These are phyloP conservation scores for Eilema caniola DNA, from an alignment of 2,888 invertebrate genomes.

Conservation along the genomic window DNA sequence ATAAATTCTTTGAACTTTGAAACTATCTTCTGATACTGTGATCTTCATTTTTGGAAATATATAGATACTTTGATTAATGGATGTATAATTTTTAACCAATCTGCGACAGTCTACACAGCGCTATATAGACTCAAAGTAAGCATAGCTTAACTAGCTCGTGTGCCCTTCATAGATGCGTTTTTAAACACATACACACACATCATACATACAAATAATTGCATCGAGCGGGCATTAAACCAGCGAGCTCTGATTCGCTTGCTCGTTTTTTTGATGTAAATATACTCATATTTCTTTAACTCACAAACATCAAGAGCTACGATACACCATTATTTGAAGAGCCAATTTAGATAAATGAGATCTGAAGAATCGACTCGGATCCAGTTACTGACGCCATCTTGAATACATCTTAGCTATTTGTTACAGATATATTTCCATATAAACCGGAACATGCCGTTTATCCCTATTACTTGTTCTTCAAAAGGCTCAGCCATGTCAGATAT, in stretches of 20 bases:
- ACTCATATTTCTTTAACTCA: conserved; percentile 73
- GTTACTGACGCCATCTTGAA: conserved; percentile 41
- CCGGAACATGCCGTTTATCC: conserved; percentile 26
- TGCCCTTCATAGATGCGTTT: no score
- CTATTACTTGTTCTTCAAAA: conserved; percentile 22
- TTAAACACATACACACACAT: no score
- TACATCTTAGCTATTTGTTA: conserved; percentile 31
- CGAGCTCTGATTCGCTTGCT: background rate
- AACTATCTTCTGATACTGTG: background rate
- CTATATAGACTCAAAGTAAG: no score
- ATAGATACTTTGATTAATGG: no score
- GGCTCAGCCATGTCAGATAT: background rate
- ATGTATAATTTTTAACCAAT: no score
- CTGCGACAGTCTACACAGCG: no score
- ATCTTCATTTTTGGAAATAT: no score
- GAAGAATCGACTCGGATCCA: conserved; percentile 55
- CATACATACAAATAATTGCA: no score
- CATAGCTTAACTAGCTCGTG: no score
- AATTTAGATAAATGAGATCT: conserved; percentile 64
- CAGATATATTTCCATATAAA: conserved; percentile 29
- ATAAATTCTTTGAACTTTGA: background rate
- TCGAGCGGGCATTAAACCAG: no score
- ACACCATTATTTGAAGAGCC: conserved; percentile 66
- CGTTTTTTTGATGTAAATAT: background rate
- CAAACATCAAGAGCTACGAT: conserved; percentile 61